A percentile compares a stretch with the other conserved stretches of the same genome.
phyloP scores from a whole-genome alignment of 2,888 invertebrate genomes.

The Drosophila pseudotakahashii region DNA sequence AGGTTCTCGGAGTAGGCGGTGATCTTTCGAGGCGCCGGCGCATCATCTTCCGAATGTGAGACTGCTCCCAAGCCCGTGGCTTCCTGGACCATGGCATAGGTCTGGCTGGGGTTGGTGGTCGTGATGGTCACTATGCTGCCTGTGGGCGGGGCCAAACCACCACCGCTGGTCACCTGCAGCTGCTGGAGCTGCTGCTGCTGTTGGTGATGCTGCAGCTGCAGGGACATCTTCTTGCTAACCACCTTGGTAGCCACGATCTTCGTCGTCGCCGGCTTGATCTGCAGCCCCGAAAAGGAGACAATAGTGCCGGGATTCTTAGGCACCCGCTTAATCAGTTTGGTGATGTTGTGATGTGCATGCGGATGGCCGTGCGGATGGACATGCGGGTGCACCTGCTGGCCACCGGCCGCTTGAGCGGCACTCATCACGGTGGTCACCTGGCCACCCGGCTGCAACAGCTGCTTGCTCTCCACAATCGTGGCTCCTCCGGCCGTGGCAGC shows the following conservation, averaged over 20 bases:
- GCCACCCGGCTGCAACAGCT: conserved; percentile 45
- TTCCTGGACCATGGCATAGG: conserved; percentile 61
- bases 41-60: conserved; percentile 19
- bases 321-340: conserved; percentile 74
- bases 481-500: conserved; percentile 66
- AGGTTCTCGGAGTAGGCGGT: conserved; percentile 64
- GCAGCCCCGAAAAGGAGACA: conserved; percentile 82
- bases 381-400: conserved; percentile 11
- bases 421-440: conserved; percentile 45
- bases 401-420: conserved; percentile 15
- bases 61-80: conserved; percentile 31
- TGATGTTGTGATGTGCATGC: conserved; percentile 76
- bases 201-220: conserved; percentile 72
- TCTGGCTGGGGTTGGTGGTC: conserved; percentile 68
- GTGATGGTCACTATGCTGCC: conserved; percentile 85
- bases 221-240: conserved; percentile 80
- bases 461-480: conserved; percentile 69
- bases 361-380: conserved; percentile 32
- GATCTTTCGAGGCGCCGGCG: conserved; percentile 34
- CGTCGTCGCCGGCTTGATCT: conserved; percentile 83
- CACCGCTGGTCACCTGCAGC: conserved; percentile 48
- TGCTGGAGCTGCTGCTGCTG: conserved; percentile 53
- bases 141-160: conserved; percentile 85
- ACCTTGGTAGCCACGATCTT: conserved; percentile 84
- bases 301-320: conserved; percentile 82